Conservation (phyloP, 2,797 vertebrate genomes). For the Parotocinclus haroldoi region DNA sequence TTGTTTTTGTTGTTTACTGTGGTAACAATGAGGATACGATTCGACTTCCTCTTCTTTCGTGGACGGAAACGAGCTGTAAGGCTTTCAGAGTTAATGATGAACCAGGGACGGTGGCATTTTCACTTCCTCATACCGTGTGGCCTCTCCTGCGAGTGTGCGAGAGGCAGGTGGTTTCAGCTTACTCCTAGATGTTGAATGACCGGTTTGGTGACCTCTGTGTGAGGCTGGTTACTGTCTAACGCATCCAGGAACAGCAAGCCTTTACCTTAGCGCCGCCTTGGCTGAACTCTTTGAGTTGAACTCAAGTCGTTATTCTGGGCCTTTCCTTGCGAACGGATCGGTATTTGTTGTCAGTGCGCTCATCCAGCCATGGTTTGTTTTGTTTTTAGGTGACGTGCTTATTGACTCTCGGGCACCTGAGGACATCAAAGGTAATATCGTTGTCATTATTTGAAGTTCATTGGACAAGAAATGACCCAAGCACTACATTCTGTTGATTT, state of each 20-base stretch:
- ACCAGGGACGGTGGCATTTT: neutral
- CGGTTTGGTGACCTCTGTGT: constrained; percentile 36
- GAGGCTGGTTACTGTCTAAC: constrained; percentile 5
- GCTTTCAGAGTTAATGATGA: neutral
- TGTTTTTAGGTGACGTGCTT: constrained; percentile 19
- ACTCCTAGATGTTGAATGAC: constrained; percentile 38
- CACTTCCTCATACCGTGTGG: no score
- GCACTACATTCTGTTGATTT: no score
- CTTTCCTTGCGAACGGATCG: no score
- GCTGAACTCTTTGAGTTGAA: no score
- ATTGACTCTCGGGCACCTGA: constrained; percentile 3
- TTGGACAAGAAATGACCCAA: no score
- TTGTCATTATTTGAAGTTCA: no score
- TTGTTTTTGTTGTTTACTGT: neutral
- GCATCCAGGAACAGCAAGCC: neutral
- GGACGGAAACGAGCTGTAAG: neutral
- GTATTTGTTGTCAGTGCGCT: neutral
- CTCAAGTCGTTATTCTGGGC: no score
- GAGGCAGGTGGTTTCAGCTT: constrained; percentile 23
- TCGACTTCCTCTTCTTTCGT: neutral
- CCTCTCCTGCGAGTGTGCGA: neutral
- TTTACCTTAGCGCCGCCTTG: no score
- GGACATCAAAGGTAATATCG: constrained; percentile 21
- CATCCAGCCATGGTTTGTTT: neutral
- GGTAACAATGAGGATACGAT: constrained; percentile 5